A percentile compares a stretch with the other conserved stretches of the same genome.
Evolutionary conservation across 1,140 invertebrate species (phyloP).

Genomic region (Drosophila nigrodunni): DNA sequence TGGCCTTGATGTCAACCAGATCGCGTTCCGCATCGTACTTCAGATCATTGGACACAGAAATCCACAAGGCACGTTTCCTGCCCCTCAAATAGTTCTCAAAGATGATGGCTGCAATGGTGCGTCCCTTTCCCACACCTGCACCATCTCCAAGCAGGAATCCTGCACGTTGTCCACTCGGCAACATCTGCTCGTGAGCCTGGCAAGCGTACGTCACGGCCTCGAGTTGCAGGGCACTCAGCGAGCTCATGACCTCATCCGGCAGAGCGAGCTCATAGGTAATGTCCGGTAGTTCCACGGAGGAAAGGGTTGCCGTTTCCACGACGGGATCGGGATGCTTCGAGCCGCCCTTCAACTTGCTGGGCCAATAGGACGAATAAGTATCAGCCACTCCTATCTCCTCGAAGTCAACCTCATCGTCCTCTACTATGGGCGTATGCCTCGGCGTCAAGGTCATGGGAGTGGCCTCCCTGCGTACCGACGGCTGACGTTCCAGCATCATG

Average conservation of each 20-base stretch:
- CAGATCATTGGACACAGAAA: slow-evolving; percentile 99
- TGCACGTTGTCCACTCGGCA: slow-evolving; percentile 95
- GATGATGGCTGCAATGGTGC: slow-evolving; percentile 99
- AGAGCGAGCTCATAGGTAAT: slow-evolving; percentile 94
- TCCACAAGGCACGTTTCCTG: slow-evolving; percentile 97
- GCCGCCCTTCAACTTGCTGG: slow-evolving; percentile 94
- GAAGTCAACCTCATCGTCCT: slow-evolving; percentile 94
- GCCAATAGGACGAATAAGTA: slow-evolving; percentile 99
- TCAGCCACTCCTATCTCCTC: slow-evolving; percentile 98
- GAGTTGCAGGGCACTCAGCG: slow-evolving; percentile 97
- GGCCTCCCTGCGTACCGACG: slow-evolving; percentile 5
- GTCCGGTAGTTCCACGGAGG: slow-evolving; percentile 97
- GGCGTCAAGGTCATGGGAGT: no score
- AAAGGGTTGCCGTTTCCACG: slow-evolving; percentile 98
- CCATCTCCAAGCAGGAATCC: slow-evolving; percentile 99
- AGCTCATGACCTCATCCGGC: slow-evolving; percentile 92
- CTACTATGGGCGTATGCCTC: slow-evolving; percentile 20
- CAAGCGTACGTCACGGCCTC: slow-evolving; percentile 98
- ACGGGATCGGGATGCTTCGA: slow-evolving; percentile 98
- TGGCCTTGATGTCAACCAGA: slow-evolving; percentile 97
- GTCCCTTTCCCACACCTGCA: slow-evolving; percentile 99
- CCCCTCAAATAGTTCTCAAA: slow-evolving; percentile 98
- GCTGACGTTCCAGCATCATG: slow-evolving; percentile 1
- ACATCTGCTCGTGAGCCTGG: slow-evolving; percentile 96
- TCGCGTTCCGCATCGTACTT: slow-evolving; percentile 99